Conservation (phyloP, 2,113 vertebrate genomes). For the Tauraco erythrolophus region DNA sequence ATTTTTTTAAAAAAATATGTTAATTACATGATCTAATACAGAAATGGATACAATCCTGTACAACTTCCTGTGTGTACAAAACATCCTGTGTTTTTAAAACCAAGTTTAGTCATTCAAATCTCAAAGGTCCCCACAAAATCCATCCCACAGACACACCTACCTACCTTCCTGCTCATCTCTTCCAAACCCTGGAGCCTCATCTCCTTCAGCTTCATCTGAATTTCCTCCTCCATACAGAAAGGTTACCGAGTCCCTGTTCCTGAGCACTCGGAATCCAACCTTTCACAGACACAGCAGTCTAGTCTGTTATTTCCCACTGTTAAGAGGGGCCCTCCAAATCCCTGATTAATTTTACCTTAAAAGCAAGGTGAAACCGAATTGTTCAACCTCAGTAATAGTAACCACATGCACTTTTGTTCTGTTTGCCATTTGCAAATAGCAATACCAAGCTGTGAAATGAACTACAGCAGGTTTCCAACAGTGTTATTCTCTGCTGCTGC, state of each 20-base stretch:
- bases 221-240: not conserved
- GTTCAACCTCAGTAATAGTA: not conserved
- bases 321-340: not conserved
- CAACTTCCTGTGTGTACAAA: not conserved
- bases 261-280: fast-evolving
- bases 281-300: not conserved
- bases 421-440: not conserved
- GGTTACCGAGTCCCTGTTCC: not conserved
- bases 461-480: not conserved
- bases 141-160: not conserved
- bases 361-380: not conserved
- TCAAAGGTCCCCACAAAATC: not conserved
- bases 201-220: not conserved
- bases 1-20: not conserved
- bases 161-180: not conserved
- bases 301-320: not conserved
- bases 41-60: not conserved
- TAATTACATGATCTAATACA: not conserved
- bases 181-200: not conserved
- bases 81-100: not conserved
- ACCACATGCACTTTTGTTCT: not conserved
- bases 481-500: not conserved
- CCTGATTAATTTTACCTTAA: not conserved
- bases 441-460: not conserved
- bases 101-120: not conserved